Evolutionary conservation across 2,113 vertebrate species (phyloP), one percentile per base, ranked within the genome.

Genomic region (Pogona vitticeps): DNA sequence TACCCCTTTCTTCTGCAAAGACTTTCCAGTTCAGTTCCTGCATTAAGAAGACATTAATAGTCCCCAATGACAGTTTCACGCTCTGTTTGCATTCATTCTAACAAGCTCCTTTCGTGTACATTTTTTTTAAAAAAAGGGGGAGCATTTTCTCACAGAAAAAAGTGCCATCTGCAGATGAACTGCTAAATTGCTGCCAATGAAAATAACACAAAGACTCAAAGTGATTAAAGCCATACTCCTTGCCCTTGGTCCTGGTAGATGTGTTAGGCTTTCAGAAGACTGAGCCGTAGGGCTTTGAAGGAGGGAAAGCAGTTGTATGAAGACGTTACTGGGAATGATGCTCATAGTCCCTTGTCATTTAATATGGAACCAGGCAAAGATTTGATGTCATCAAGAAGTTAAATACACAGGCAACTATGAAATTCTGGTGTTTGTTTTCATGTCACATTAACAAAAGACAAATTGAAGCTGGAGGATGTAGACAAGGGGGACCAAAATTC

Each of bases 21-120:
- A n/a, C 5, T 92, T 94, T 95, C 89, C 72, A 87, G 77, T 82
- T 93, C 86, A 84, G 3, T 86, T 93, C 83, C 78, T 33, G 14
- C 59, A 70, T 92, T 90, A 89, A 86, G 90, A 67, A 90, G 86
- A 73, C 78, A 87, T 90, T 87, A 91, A 93, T 92, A 92, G 87
- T 26, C 79, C 91, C 80, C 75, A 85, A 91, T 92, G 58, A 88
- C 73, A 21, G 90, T 89, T 94, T 92, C 80, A 89, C 1, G 92
- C 92, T 94, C 91, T 91, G 90, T 91, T 92, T 93, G 72, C 80
- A 42, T 75, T 78, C 77, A n/a, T 91, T 28, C 56, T 80, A 84
- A 82, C 7, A 3, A 89, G 84, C 65, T 78, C 71, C 17, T 2
- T 67, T 73, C 26, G 1, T 18, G 73, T 73, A n/a, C 33, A 78